phyloP scores from a whole-genome alignment of 2,888 invertebrate species.

The Brachynemurus nebulosus region DNA sequence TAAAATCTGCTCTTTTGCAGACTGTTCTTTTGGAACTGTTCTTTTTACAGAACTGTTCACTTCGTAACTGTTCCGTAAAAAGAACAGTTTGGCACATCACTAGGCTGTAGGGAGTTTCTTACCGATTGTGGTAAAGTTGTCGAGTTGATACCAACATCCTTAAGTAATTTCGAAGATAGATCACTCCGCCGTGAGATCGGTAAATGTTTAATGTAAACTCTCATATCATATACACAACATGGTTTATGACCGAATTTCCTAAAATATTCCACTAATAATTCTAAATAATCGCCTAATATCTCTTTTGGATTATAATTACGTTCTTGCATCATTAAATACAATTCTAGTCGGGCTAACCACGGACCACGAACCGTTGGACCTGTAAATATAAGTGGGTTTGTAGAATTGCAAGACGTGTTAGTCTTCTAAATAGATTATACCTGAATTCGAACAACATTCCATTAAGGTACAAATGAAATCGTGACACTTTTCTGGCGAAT shows the following conservation, averaged over 20 bases:
- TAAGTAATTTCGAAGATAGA: constrained; percentile 42
- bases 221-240: constrained; percentile 74
- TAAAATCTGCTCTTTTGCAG: too few relatives aligned
- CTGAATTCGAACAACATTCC: constrained; percentile 28
- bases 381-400: too few relatives aligned
- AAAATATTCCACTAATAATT: constrained; percentile 66
- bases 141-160: constrained; percentile 48
- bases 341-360: constrained; percentile 67
- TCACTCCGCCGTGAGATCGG: constrained; percentile 45
- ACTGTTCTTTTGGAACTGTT: too few relatives aligned
- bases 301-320: constrained; percentile 37
- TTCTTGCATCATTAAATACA: constrained; percentile 46
- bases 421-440: constrained; percentile 20
- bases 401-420: background rate
- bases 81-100: too few relatives aligned
- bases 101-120: too few relatives aligned
- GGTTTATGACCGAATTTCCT: constrained; percentile 71
- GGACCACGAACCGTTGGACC: constrained; percentile 57
- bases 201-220: constrained; percentile 56
- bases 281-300: constrained; percentile 47
- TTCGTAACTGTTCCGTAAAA: too few relatives aligned
- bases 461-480: constrained; percentile 31
- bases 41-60: too few relatives aligned
- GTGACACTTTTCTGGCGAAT: constrained; percentile 31
- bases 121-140: constrained; percentile 48